Evolutionary conservation across 2,888 invertebrate species (phyloP), one percentile per base, ranked within the genome.

Genomic region (Troides oblongomaculatus): DNA sequence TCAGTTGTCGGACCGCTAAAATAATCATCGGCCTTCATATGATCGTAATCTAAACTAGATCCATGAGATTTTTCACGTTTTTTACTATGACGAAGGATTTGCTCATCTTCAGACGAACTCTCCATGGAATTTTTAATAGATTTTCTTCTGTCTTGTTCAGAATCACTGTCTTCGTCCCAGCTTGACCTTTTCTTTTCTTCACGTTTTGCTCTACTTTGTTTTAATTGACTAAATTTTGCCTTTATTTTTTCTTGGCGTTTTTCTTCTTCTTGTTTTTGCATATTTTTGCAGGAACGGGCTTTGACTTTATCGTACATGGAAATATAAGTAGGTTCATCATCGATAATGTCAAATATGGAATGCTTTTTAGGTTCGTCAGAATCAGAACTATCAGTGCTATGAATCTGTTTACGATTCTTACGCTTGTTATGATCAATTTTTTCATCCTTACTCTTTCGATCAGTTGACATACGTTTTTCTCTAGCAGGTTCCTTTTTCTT

Each of bases 271-370:
- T 97, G 95, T 82, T 97, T 97, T 84, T 97, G 97, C 96, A 97
- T 97, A 84, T 97, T 98, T 87, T 98, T 97, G 79, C 97, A 97
- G 36, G 98, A 97, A 58, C 98, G 94, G 4, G 98, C 98, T 87
- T 98, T 98, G 0, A 98, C 98, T 89, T 99, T 99, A 84, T 99
- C 99, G 85, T 99, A 99, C 99, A 99, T 99, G 14, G 98, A 98
- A 72, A 98, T 97, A 83, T 98, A 98, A 14, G 96, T 95, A 1
- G 98, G 97, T 71, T 96, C 97, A 80, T 97, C 97, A 81, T 97
- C 96, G 61, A 97, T 95, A 70, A 97, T 97, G 83, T 97, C 97
- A 85, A 98, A 97, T 80, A 97, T 97, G 68, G 97, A 97, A 92
- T 97, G 97, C 84, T 97, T 97, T 85, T 97, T 97, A 64, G 96